Conservation (phyloP, 2,888 invertebrate species). For the Amphimallon solstitiale region DNA sequence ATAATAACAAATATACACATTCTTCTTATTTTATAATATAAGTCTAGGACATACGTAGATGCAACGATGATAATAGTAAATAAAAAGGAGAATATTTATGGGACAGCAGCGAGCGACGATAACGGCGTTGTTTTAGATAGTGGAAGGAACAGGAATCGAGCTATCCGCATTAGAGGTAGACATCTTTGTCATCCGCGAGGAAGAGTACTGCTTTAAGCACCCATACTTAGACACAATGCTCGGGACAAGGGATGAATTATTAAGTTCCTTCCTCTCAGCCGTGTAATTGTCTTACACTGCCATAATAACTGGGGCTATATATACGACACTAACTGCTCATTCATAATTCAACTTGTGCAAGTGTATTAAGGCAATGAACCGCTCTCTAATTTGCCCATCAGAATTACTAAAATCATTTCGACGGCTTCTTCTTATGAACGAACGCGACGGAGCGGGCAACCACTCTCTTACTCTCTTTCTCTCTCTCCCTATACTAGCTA, state of each 20-base stretch:
- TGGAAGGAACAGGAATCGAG: slow-evolving; percentile 10
- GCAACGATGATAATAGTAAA: too few species aligned
- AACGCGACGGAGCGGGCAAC: background rate
- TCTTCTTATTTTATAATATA: too few species aligned
- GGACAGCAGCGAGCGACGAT: too few species aligned
- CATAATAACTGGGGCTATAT: slow-evolving; percentile 55
- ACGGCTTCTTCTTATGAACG: slow-evolving; percentile 28
- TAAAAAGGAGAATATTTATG: too few species aligned
- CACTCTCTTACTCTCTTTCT: too few species aligned
- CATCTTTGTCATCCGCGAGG: slow-evolving; percentile 40
- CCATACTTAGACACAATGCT: slow-evolving; percentile 60
- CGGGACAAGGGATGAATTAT: slow-evolving; percentile 61
- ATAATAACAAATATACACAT: too few species aligned
- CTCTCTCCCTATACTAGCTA: too few species aligned
- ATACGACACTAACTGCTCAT: slow-evolving; percentile 59
- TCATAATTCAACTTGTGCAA: slow-evolving; percentile 57
- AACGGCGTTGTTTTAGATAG: too few species aligned
- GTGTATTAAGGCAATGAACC: slow-evolving; percentile 54
- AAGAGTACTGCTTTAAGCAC: slow-evolving; percentile 53
- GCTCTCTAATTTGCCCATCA: slow-evolving; percentile 48
- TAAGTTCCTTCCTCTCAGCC: slow-evolving; percentile 61
- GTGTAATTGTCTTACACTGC: slow-evolving; percentile 61
- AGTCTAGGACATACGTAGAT: too few species aligned
- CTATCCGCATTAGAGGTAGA: slow-evolving; percentile 10
- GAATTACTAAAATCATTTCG: slow-evolving; percentile 42